A percentile compares a stretch with the other conserved stretches of the same genome.
phyloP scores from a whole-genome alignment of 2,888 invertebrate species.

The Molorchus minor region DNA sequence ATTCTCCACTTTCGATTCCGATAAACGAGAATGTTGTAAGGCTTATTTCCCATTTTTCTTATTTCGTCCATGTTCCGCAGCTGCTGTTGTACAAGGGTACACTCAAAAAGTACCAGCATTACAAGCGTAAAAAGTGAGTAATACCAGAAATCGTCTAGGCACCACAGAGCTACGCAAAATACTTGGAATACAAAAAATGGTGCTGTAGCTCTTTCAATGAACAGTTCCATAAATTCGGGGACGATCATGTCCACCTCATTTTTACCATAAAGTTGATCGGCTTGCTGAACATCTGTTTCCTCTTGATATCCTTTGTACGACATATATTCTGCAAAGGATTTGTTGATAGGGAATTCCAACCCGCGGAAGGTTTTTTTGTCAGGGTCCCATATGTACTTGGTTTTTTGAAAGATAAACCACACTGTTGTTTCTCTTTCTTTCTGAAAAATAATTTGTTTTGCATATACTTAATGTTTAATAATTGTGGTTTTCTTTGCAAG shows the following conservation, averaged over 20 bases:
- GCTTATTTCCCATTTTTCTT: slow-evolving; percentile 98
- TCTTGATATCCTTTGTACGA: slow-evolving; percentile 89
- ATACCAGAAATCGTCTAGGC: slow-evolving; percentile 98
- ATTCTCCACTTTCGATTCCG: slow-evolving; percentile 90
- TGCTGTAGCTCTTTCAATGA: slow-evolving; percentile 97
- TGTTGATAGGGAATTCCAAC: slow-evolving; percentile 85
- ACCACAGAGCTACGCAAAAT: slow-evolving; percentile 98
- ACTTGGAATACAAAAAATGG: slow-evolving; percentile 99
- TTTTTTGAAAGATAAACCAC: slow-evolving; percentile 98
- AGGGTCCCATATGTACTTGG: slow-evolving; percentile 91
- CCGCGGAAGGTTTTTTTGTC: slow-evolving; percentile 83
- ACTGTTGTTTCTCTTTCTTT: slow-evolving; percentile 67
- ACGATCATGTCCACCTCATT: slow-evolving; percentile 91
- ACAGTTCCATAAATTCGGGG: slow-evolving; percentile 96
- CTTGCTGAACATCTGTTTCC: slow-evolving; percentile 78
- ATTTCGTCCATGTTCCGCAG: slow-evolving; percentile 98
- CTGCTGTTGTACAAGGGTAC: slow-evolving; percentile 98
- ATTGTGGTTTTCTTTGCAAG: no score
- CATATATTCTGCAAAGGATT: slow-evolving; percentile 75
- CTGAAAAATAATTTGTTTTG: no score
- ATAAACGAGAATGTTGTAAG: slow-evolving; percentile 90
- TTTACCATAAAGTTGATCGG: slow-evolving; percentile 85
- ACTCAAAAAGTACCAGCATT: slow-evolving; percentile 97
- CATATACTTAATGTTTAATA: no score
- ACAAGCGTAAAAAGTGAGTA: slow-evolving; percentile 95